phyloP scores from a whole-genome alignment of 2,888 invertebrate species.

The Hyposoter dolosus region DNA sequence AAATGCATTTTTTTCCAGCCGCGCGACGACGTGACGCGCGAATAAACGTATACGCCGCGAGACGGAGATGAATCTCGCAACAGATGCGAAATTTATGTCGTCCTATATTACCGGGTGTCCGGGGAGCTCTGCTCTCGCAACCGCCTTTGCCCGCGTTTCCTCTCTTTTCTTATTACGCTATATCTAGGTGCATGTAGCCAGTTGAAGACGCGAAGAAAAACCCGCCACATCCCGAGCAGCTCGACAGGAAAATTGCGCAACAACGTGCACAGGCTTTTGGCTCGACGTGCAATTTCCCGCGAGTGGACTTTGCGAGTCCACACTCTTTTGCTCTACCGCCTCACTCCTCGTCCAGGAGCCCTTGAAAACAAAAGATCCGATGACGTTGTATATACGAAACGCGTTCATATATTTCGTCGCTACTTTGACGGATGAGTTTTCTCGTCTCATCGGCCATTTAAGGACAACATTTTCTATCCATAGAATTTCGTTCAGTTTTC shows the following conservation, averaged over 20 bases:
- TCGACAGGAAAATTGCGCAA: constrained; percentile 64
- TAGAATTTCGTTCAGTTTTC: too few species aligned
- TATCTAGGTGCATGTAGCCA: background rate
- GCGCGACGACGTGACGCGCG: constrained; percentile 19
- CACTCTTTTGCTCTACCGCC: background rate
- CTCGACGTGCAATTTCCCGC: constrained; percentile 65
- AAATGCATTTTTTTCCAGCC: constrained; percentile 3
- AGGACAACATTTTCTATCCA: too few species aligned
- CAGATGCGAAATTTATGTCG: constrained; percentile 66
- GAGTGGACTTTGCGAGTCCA: constrained; percentile 43
- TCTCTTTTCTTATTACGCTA: background rate
- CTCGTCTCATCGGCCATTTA: background rate
- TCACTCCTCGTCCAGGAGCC: background rate
- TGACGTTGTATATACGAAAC: background rate
- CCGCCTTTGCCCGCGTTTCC: background rate
- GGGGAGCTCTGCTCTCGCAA: constrained; percentile 15
- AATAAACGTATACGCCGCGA: constrained; percentile 10
- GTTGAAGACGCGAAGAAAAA: constrained; percentile 18
- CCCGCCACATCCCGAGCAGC: constrained; percentile 41
- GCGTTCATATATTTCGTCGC: background rate
- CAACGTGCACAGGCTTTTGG: constrained; percentile 64
- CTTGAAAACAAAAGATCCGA: background rate
- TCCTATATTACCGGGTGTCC: constrained; percentile 57
- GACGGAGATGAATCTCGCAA: constrained; percentile 58
- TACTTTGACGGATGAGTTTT: background rate